A percentile compares a stretch with the other conserved stretches of the same genome.
Evolutionary conservation across 2,888 invertebrate genomes (phyloP).

Genomic region (Myopa tessellatipennis): DNA sequence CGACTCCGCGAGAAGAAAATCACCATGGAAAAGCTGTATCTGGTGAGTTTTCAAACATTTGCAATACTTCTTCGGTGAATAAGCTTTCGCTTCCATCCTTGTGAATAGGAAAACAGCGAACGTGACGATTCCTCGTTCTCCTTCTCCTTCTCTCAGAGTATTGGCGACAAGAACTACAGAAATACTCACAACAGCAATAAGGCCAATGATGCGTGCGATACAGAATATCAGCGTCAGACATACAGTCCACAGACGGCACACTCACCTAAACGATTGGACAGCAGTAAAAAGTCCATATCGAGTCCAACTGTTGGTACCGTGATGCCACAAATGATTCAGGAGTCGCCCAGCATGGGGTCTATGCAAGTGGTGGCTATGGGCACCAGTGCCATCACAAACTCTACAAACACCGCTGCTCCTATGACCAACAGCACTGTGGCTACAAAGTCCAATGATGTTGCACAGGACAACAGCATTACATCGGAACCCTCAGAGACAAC

Average conservation of each 20-base stretch:
- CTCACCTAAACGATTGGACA: conserved; percentile 60
- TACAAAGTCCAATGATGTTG: conserved; percentile 59
- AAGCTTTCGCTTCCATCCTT: background rate
- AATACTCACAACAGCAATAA: conserved; percentile 40
- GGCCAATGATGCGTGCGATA: conserved; percentile 41
- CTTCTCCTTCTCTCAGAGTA: conserved; percentile 63
- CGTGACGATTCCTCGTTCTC: conserved; percentile 60
- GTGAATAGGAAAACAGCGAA: conserved; percentile 58
- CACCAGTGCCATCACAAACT: background rate
- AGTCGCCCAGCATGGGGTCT: conserved; percentile 66
- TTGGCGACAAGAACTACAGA: conserved; percentile 56
- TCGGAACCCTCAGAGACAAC: conserved; percentile 67
- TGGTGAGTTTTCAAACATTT: conserved; percentile 52
- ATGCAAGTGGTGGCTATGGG: conserved; percentile 49
- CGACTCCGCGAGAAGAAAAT: conserved; percentile 75
- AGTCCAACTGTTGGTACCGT: conserved; percentile 64
- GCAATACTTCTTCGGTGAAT: background rate
- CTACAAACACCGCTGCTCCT: conserved; percentile 35
- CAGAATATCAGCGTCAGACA: conserved; percentile 49
- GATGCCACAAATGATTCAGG: conserved; percentile 60
- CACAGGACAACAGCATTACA: conserved; percentile 67
- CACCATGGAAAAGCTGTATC: conserved; percentile 64
- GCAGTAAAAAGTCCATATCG: conserved; percentile 67
- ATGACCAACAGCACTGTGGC: conserved; percentile 30
- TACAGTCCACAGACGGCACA: conserved; percentile 55